Base-by-base conservation (phyloP, 2,888 invertebrate genomes). In the Pristionchus entomophagus region DNA sequence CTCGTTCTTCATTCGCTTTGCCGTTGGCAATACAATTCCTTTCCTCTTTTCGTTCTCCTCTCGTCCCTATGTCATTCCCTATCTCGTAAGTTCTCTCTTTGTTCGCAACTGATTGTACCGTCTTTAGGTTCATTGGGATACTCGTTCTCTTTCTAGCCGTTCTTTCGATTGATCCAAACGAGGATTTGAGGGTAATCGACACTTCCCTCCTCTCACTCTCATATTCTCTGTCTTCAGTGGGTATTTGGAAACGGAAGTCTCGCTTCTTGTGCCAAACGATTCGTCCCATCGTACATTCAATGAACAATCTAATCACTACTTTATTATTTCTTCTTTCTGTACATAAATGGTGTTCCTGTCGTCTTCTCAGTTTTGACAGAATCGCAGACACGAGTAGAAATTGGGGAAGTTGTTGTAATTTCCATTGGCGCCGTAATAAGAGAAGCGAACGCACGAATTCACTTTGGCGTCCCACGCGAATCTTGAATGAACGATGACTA, bases 361-460 rank as follows among this genome's bases (percentile, higher is more conserved):
- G n/a, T 81, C 80, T 29, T 35, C n/a, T 56, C 22, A 86, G 62
- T 87, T 84, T 53, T 87, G 87, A 73, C 91, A 91, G 85, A 88
- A 90, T 81, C 85, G 87, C 77, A 89, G 86, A 62, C 91, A 91
- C 14, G 88, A 88, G 29, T 88, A 86, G 84, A 90, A 91, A 69
- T 90, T 89, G 41, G 91, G 91, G 87, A 93, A 93, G 86, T 93
- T 93, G 89, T 93, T 93, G 87, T 92, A 92, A 82, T 93, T 93
- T 62, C 92, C 92, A 81, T 91, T 91, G 45, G 91, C 91, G 22
- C 93, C 93, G 84, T 91, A 93, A 88, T 93, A 93, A 69, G 91
- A 91, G 88, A 91, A 93, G 26, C 93, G 89, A 83, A 90, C 90
- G 87, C 93, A 93, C 19, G 89, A 89, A 81, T 91, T 90, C 56